Percentiles rank a stretch among this genome's conserved stretches.
These are phyloP conservation scores for Orthosia incerta DNA, from an alignment of 2,888 invertebrate species.

Conservation along the genomic window DNA sequence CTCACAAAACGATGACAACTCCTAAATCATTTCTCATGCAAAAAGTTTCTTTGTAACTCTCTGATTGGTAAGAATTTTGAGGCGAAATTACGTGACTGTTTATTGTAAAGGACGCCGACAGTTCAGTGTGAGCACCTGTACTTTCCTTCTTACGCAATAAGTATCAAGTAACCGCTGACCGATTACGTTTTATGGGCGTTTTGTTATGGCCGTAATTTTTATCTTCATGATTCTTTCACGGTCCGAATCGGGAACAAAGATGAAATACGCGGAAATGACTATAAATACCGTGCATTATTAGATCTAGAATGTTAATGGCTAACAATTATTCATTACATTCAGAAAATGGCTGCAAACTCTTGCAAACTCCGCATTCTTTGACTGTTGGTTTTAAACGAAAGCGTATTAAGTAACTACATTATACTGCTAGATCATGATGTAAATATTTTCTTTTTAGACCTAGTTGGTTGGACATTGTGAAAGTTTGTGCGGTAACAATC, in stretches of 20 bases:
- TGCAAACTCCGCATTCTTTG: conserved; percentile 26
- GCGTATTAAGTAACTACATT: conserved; percentile 35
- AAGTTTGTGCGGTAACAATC: conserved; percentile 51
- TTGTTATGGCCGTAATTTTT: conserved; percentile 56
- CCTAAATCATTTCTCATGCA: conserved; percentile 16
- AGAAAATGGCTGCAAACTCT: conserved; percentile 21
- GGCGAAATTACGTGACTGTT: conserved; percentile 16
- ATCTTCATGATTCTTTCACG: conserved; percentile 55
- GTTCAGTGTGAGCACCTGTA: conserved; percentile 47
- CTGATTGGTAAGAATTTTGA: conserved; percentile 5
- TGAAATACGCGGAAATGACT: conserved; percentile 64
- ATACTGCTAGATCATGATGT: conserved; percentile 16
- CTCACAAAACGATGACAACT: conserved; percentile 10
- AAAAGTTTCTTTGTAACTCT: conserved; percentile 17
- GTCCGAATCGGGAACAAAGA: conserved; percentile 62
- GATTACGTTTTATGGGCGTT: conserved; percentile 58
- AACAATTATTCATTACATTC: conserved; percentile 37
- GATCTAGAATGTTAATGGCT: conserved; percentile 62
- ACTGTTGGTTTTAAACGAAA: conserved; percentile 26
- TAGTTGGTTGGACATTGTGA: conserved; percentile 45
- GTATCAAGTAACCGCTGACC: conserved; percentile 40
- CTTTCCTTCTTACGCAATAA: conserved; percentile 60
- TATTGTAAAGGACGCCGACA: conserved; percentile 33
- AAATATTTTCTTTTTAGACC: conserved; percentile 35
- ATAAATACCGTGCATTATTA: conserved; percentile 56